Evolutionary conservation across 2,888 invertebrate species (phyloP), one percentile per base, ranked within the genome.

Genomic region (Sussaba pulchella): DNA sequence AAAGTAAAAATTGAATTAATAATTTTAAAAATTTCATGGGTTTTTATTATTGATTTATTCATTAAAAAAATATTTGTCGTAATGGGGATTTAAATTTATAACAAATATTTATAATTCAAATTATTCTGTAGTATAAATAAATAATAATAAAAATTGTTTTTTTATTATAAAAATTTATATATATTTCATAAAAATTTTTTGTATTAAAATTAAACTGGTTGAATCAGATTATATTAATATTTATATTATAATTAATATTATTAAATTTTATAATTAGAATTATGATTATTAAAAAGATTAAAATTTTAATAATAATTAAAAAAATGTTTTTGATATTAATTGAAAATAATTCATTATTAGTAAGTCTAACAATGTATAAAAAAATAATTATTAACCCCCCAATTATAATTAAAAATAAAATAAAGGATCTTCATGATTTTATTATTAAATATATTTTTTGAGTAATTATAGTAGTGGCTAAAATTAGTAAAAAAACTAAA

Each of bases 351-450:
- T 82, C 78, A 90, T 87, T 91, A 94, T 88, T 84, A 26, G 63
- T 21, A 71, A 87, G 77, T 71, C 94, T 95, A 75, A 94, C 94
- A 1, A 95, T 93, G 91, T 95, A 95, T 91, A 95, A 93, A 92
- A 95, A 95, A 92, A 95, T 85, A 8, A 95, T 93, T 93, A 95
- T 85, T 93, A 95, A 92, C 14, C 95, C 95, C 17, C 95, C 94
- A 90, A 95, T 87, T 90, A 95, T 94, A 86, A 94, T 93, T 92
- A 95, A 87, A 88, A 95, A 94, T 93, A 95, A 87, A 89, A 95
- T 94, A 91, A 94, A 94, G 0, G 94, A 87, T 94, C 94, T 94
- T 94, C 95, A 76, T 92, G 61, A 70, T 52, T 78, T 72, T 12
- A 47, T 67, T 12, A 70, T 21, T 21, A 90, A 92, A 84, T 92